phyloP scores from a whole-genome alignment of 2,888 invertebrate genomes.

The Dynastes maya region DNA sequence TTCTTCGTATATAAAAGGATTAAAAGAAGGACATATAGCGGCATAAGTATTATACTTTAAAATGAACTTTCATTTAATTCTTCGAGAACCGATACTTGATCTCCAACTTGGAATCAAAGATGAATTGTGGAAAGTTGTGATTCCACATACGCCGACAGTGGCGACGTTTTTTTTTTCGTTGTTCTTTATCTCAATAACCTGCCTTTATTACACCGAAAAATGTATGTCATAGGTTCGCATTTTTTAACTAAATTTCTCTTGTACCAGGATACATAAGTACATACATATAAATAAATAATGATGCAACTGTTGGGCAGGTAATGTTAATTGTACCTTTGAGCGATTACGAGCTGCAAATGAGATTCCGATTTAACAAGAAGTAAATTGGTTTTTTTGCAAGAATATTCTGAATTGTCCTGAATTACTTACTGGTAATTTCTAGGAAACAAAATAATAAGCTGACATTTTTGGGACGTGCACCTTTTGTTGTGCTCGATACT shows the following conservation, averaged over 20 bases:
- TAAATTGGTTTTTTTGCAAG: not conserved
- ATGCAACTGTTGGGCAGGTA: too few relatives aligned
- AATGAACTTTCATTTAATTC: conserved; percentile 27
- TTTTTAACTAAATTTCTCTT: not conserved
- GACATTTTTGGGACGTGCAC: too few relatives aligned
- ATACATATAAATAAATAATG: too few relatives aligned
- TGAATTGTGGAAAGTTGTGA: conserved; percentile 4
- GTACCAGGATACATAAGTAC: not conserved
- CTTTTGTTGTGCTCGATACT: too few relatives aligned
- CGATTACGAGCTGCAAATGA: too few relatives aligned
- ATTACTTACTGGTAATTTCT: too few relatives aligned
- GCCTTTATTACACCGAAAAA: conserved; percentile 4
- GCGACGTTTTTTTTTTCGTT: conserved; percentile 1
- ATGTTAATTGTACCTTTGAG: too few relatives aligned
- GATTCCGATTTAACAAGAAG: not conserved
- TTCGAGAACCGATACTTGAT: not conserved
- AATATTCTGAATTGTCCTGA: too few relatives aligned
- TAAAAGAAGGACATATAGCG: conserved; percentile 5
- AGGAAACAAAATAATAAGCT: too few relatives aligned
- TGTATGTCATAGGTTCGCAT: not conserved
- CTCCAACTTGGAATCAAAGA: not conserved
- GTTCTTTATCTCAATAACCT: conserved; percentile 1
- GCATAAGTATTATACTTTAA: conserved; percentile 21
- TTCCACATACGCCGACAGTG: not conserved
- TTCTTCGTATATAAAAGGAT: not conserved